phyloP scores from a whole-genome alignment of 2,113 vertebrate species.

The Trichomycterus rosablanca region DNA sequence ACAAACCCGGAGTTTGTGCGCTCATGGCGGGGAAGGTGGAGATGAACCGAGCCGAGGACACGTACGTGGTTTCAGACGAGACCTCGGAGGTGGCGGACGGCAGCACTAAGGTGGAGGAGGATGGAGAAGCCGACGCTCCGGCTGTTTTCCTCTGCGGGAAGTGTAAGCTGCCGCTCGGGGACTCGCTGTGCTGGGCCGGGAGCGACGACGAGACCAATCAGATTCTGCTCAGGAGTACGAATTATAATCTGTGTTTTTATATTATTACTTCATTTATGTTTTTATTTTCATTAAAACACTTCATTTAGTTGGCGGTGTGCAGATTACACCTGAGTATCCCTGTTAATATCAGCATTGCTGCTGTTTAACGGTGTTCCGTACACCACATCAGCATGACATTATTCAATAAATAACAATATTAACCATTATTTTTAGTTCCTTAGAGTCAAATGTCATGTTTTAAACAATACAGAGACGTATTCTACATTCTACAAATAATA shows the following conservation, averaged over 20 bases:
- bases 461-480: no score
- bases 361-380: no score
- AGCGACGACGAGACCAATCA: conserved; percentile 60
- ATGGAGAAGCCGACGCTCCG: conserved; percentile 50
- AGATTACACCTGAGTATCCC: no score
- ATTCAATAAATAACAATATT: no score
- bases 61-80: conserved; percentile 21
- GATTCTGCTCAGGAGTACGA: conserved; percentile 61
- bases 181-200: conserved; percentile 66
- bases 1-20: neutral
- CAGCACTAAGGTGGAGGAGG: conserved; percentile 14
- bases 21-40: conserved; percentile 14
- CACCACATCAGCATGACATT: no score
- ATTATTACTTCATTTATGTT: neutral
- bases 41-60: neutral
- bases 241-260: neutral
- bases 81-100: neutral
- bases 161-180: conserved; percentile 62
- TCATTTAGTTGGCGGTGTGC: no score
- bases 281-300: no score
- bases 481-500: no score
- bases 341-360: no score
- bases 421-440: no score
- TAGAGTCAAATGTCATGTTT: no score
- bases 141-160: conserved; percentile 65